Conservation (phyloP, 2,113 vertebrate genomes). For the Tamias sibiricus region DNA sequence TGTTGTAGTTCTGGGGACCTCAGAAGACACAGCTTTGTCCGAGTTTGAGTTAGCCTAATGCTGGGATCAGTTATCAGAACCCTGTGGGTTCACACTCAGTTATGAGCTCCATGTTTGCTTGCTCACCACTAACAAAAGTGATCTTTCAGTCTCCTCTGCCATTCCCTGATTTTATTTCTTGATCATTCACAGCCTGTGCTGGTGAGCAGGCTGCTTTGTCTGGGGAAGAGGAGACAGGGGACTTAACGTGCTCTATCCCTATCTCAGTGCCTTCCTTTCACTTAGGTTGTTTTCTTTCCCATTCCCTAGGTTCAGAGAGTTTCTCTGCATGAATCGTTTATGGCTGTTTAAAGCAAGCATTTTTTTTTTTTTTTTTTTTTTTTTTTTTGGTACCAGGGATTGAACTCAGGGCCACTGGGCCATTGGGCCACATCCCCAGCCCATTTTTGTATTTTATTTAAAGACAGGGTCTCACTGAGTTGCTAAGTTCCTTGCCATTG, state of each 20-base stretch:
- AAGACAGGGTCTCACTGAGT: too few relatives aligned
- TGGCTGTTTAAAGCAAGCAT: neutral
- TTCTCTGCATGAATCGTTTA: neutral
- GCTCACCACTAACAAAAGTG: neutral
- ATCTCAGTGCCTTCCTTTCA: neutral
- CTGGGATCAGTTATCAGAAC: neutral
- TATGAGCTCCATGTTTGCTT: neutral
- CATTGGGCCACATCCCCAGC: too few relatives aligned
- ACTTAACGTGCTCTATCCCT: neutral
- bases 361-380: too few relatives aligned
- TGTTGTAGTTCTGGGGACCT: neutral
- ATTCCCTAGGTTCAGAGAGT: neutral
- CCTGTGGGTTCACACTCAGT: neutral
- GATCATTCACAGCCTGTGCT: neutral
- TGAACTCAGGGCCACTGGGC: too few relatives aligned
- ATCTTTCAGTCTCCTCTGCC: neutral
- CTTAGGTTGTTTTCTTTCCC: neutral
- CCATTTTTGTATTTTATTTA: too few relatives aligned
- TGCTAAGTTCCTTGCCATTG: too few relatives aligned
- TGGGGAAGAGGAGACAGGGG: accelerated
- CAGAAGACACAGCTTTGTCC: neutral
- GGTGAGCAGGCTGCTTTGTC: neutral
- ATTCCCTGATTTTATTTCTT: neutral
- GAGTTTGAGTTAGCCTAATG: neutral
- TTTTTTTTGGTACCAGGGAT: too few relatives aligned